Base-by-base conservation (phyloP, 2,797 vertebrate genomes). In the Sebastes ruberrimus region DNA sequence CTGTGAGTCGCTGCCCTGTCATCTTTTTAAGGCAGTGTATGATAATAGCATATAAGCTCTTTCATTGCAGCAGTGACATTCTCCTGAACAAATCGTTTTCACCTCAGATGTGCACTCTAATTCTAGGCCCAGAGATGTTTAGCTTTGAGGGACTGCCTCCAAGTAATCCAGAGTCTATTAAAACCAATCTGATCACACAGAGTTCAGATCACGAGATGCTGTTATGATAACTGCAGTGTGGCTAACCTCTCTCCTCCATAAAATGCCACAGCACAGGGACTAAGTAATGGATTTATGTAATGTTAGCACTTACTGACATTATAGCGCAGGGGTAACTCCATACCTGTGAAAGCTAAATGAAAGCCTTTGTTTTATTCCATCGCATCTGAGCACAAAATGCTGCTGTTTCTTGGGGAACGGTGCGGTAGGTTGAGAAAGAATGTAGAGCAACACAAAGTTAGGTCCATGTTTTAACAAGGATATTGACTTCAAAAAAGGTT, bases 271-370 rank as follows among this genome's bases (percentile, higher is more conserved):
- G 91, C 94, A 91, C 91, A 78, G 81, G 81, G 92, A 94, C 94
- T 93, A 92, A 92, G 94, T 96, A 96, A 96, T 95, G 94, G 95
- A 92, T 95, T 96, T 95, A 96, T 93, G 94, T 96, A 96, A 96
- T 95, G 93, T 93, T 92, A 95, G 94, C 95, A 96, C 94, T 96
- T 96, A 96, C 89, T 92, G 94, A 94, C 94, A 95, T 95, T 95
- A 94, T 90, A 91, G 93, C 74, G 75, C 92, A 75, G 81, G 83
- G 93, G 86, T 92, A 94, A 93, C 88, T 84, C 83, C 85, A 90
- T 93, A 90, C 82, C 84, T 86, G 89, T 82, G 90, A 82, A 92
- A 94, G 93, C 87, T 91, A 94, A 95, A 94, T 90, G 87, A 92
- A 86, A 92, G 88, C 78, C 78, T 86, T 86, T 88, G 79, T 89